These are phyloP conservation scores for Archips crataeganus DNA, from an alignment of 2,888 invertebrate species.

Conservation along the genomic window DNA sequence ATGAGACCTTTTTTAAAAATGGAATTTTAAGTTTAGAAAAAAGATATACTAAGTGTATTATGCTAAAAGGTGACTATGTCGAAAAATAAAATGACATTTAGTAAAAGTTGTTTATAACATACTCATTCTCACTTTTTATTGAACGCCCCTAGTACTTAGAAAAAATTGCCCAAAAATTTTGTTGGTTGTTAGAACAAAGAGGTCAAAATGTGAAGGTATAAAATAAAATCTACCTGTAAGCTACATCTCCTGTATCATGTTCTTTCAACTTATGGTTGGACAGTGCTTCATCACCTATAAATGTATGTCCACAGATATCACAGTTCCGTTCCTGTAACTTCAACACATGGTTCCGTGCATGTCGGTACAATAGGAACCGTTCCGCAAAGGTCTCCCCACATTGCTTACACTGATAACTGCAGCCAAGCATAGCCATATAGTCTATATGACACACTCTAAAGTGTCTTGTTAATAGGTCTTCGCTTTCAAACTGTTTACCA, in stretches of 20 bases:
- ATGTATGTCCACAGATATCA: conserved; percentile 72
- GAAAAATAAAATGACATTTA: too few species aligned
- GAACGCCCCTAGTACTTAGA: too few species aligned
- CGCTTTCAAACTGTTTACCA: conserved; percentile 64
- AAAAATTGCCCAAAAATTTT: too few species aligned
- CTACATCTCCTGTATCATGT: conserved; percentile 61
- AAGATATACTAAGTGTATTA: too few species aligned
- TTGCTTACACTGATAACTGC: conserved; percentile 72
- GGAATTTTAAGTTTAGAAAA: too few species aligned
- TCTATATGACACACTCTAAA: conserved; percentile 67
- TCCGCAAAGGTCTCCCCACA: conserved; percentile 72
- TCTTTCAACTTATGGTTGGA: conserved; percentile 65
- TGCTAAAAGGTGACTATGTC: too few species aligned
- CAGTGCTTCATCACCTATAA: conserved; percentile 64
- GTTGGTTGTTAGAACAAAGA: too few species aligned
- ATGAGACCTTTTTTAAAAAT: too few species aligned
- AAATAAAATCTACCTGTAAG: conserved; percentile 60
- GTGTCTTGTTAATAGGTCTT: conserved; percentile 65
- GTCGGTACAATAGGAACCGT: conserved; percentile 68
- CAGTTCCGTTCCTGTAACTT: conserved; percentile 67
- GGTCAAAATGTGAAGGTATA: not conserved
- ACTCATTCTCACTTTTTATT: too few species aligned
- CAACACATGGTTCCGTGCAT: conserved; percentile 71
- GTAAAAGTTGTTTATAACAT: too few species aligned
- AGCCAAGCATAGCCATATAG: conserved; percentile 61